phyloP scores from a whole-genome alignment of 2,113 vertebrate species.

The Halichoeres trimaculatus region DNA sequence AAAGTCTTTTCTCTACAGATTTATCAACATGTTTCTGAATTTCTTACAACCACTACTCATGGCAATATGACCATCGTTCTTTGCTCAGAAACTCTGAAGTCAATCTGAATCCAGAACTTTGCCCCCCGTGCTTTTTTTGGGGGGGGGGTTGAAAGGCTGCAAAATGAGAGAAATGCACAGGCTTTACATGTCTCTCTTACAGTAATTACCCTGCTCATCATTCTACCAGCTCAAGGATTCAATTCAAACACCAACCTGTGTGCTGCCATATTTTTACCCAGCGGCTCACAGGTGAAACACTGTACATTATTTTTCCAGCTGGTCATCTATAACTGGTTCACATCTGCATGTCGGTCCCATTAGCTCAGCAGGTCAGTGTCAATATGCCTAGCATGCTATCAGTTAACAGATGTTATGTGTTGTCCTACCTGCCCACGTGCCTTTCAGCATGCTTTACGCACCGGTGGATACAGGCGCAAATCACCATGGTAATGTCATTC shows the following conservation, averaged over 20 bases:
- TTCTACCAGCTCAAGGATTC: neutral
- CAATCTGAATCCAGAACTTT: neutral
- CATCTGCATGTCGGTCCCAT: constrained; percentile 85
- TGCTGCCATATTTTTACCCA: constrained; percentile 76
- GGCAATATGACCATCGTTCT: no score
- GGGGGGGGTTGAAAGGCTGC: neutral
- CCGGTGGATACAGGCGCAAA: constrained; percentile 89
- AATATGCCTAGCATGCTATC: constrained; percentile 84
- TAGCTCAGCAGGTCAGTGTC: constrained; percentile 89
- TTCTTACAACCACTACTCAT: no score
- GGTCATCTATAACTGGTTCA: constrained; percentile 84
- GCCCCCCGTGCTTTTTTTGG: neutral
- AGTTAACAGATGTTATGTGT: constrained; percentile 92
- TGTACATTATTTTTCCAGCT: constrained; percentile 76
- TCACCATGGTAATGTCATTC: constrained; percentile 96
- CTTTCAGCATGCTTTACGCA: constrained; percentile 90
- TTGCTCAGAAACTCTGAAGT: neutral
- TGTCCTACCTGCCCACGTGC: constrained; percentile 86
- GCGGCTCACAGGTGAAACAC: constrained; percentile 60
- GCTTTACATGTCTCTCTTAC: no score
- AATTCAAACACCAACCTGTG: neutral
- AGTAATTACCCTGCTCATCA: neutral
- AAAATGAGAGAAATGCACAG: no score
- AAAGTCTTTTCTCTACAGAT: neutral
- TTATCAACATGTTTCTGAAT: no score